Evolutionary conservation across 2,797 vertebrate genomes (phyloP).

Genomic region (Moxostoma hubbsi): DNA sequence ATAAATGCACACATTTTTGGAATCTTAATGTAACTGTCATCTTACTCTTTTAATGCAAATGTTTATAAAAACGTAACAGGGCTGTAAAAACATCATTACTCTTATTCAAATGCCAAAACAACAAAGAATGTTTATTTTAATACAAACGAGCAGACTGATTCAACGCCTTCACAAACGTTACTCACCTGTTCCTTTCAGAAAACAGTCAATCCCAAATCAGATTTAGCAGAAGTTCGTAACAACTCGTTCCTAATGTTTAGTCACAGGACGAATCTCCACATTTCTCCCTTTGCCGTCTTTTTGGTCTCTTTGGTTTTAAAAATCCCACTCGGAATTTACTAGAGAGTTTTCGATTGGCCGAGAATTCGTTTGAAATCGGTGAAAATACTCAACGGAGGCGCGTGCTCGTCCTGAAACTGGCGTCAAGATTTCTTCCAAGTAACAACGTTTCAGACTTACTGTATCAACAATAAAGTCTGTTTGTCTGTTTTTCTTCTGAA

Average conservation of each 20-base stretch:
- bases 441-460: slow-evolving; percentile 43
- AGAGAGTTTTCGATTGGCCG: neutral
- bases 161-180: neutral
- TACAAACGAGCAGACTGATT: neutral
- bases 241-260: neutral
- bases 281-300: neutral
- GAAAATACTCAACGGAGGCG: slow-evolving; percentile 6
- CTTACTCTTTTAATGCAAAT: neutral
- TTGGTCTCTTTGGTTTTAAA: neutral
- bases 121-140: neutral
- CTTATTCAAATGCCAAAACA: neutral
- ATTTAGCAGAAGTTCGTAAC: neutral
- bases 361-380: neutral
- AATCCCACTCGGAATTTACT: neutral
- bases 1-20: neutral
- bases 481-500: neutral
- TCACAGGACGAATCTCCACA: slow-evolving; percentile 10
- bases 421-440: slow-evolving; percentile 11
- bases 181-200: slow-evolving; percentile 32
- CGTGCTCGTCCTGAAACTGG: slow-evolving; percentile 24
- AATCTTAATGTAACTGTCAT: neutral
- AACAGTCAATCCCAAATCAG: slow-evolving; percentile 11
- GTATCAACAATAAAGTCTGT: slow-evolving; percentile 31
- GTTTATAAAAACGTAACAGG: neutral
- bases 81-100: neutral